Evolutionary conservation across 2,113 vertebrate genomes (phyloP), one percentile per base, ranked within the genome.

Genomic region (Alethe castanea): DNA sequence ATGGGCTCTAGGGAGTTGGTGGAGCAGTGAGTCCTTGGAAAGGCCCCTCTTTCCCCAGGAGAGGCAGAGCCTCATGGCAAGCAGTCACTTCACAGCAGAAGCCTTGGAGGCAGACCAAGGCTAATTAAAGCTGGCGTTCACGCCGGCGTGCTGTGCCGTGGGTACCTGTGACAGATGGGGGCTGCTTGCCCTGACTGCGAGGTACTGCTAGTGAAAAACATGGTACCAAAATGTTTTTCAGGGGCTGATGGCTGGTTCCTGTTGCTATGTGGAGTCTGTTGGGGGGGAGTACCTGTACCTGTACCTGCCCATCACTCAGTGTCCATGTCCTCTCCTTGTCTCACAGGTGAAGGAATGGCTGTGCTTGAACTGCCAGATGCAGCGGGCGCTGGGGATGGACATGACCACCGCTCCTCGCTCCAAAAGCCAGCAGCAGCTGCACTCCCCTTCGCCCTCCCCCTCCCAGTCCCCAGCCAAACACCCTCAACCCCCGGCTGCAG

Each of bases 361-460:
- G 69, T 99, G 99, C 97, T 98, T 99, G 95, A 99, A 99, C 97
- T 99, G 99, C 98, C 99, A 99, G 98, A 99, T 99, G 99, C 99
- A 99, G 98, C 98, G 99, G 96, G 99, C 99, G 2, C 94, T 99
- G 96, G 99, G 99, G 76, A 99, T 99, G 99, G 99, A 99, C 97
- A 99, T 99, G 99, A 99, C 98, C 82, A 99, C 99, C 1, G 99
- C 99, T n/a, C 99, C 99, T 59, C 98, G 99, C 82, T 99, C 99
- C 97, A 99, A 99, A 96, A 99, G 99, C 97, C 99, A 99, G 97
- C 99, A 99, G 92, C 99, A 99, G 97, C 98, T 99, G 82, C 98
- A 99, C 95, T 99, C 99, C 71, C 99, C 99, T 23, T 98, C 97
- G 1, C 98, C 97, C 0, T 98, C 99, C 97, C 97, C 97, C 73